phyloP scores from a whole-genome alignment of 2,888 invertebrate species.

The Choristoneura rosaceana region DNA sequence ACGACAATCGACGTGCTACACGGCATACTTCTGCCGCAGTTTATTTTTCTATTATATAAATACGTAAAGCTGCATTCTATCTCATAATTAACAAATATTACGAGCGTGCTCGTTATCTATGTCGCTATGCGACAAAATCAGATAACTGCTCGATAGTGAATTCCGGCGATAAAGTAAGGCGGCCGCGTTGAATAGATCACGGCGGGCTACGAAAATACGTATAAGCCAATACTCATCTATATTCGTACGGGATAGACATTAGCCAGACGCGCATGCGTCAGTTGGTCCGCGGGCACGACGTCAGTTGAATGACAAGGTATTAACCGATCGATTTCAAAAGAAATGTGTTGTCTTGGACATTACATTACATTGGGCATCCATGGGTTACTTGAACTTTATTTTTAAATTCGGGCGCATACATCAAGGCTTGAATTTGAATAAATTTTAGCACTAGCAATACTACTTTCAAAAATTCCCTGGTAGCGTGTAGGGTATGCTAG shows the following conservation, averaged over 20 bases:
- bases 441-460: constrained; percentile 24
- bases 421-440: constrained; percentile 12
- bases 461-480: neutral
- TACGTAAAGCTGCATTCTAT: constrained; percentile 70
- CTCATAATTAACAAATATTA: constrained; percentile 78
- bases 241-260: constrained; percentile 80
- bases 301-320: constrained; percentile 82
- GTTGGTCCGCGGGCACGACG: constrained; percentile 69
- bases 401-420: constrained; percentile 23
- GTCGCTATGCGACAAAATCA: constrained; percentile 81
- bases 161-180: constrained; percentile 72
- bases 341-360: constrained; percentile 61
- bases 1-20: constrained; percentile 56
- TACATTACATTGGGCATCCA: constrained; percentile 25
- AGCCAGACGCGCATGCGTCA: constrained; percentile 84
- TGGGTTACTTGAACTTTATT: constrained; percentile 39
- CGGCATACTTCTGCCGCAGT: constrained; percentile 69
- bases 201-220: constrained; percentile 70
- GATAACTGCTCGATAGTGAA: constrained; percentile 72
- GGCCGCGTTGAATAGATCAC: constrained; percentile 74
- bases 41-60: constrained; percentile 77
- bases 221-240: constrained; percentile 73
- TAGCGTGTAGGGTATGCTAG: neutral
- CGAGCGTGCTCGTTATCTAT: constrained; percentile 73
- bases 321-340: constrained; percentile 81